Evolutionary conservation across 1,140 invertebrate genomes (phyloP).

Genomic region (Drosophila miranda): DNA sequence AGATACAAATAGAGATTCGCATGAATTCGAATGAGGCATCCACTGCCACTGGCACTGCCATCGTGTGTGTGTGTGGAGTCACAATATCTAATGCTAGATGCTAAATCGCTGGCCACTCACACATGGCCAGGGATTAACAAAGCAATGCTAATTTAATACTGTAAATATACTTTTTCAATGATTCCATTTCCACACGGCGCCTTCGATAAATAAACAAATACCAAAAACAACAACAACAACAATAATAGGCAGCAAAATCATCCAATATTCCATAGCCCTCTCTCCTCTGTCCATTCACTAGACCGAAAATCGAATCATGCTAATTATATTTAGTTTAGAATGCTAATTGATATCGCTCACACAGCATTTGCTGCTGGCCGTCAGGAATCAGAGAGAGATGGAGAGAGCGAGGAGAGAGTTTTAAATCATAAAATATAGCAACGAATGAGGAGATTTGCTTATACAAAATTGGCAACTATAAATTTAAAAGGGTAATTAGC

Average conservation of each 20-base stretch:
- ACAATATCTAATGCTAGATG: conserved; percentile 17
- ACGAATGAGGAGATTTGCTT: conserved; percentile 6
- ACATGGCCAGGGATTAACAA: conserved; percentile 60
- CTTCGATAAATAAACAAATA: conserved; percentile 46
- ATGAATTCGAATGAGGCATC: conserved; percentile 1
- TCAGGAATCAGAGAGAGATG: background rate
- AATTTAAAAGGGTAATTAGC: conserved; percentile 50
- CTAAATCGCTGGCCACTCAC: conserved; percentile 38
- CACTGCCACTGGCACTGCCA: background rate
- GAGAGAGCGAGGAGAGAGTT: conserved; percentile 8
- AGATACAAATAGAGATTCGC: conserved; percentile 24
- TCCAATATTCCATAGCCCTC: conserved; percentile 21
- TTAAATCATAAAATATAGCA: conserved; percentile 53
- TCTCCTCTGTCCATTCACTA: background rate
- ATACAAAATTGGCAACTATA: conserved; percentile 45
- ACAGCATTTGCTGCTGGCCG: conserved; percentile 14
- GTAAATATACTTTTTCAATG: conserved; percentile 55
- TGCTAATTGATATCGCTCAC: conserved; percentile 71
- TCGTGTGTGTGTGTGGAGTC: conserved; percentile 14
- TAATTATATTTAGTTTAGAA: conserved; percentile 77
- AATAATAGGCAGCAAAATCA: conserved; percentile 40
- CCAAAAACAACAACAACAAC: conserved; percentile 35
- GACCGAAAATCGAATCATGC: conserved; percentile 52
- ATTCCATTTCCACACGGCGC: conserved; percentile 35
- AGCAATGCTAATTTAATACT: conserved; percentile 69